Evolutionary conservation across 2,888 invertebrate genomes (phyloP), one percentile per base, ranked within the genome.

Genomic region (Watsonalla cultraria): DNA sequence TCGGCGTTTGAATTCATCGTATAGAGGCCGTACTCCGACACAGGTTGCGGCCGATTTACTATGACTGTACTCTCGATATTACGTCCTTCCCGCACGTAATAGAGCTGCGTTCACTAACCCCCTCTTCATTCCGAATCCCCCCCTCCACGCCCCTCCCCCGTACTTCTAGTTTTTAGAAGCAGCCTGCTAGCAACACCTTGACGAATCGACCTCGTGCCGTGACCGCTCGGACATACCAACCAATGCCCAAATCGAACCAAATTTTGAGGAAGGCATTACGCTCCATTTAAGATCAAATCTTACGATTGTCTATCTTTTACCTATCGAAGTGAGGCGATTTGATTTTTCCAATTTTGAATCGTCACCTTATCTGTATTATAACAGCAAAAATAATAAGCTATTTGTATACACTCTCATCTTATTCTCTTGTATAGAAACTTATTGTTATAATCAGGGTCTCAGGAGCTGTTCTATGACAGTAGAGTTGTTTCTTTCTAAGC

Each of bases 21-120:
- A 68, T 68, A 56, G 42, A 72, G 60, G 53, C 77, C 57, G 76
- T 76, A 75, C 71, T 57, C 54, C 62, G 67, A 70, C 65, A 67
- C 78, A 79, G 74, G 78, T 74, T 82, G 78, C 81, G 78, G 75
- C 74, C 78, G 82, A 84, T 85, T 85, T 82, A 83, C 84, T 84
- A 84, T 63, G 54, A 80, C 76, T 70, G 72, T 77, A 80, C 79
- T 79, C 79, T 78, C 69, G 76, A 72, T 80, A 74, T 81, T 82
- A 84, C 82, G 74, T 82, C 68, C 74, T 74, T 62, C 72, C 42
- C 74, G 75, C 79, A 81, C 84, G 82, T 84, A 82, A 81, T 78
- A 76, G 70, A 70, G 70, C 75, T 67, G 70, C 82, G 78, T 77
- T 78, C 82, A 77, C 74, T 78, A 66, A 74, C 74, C 70, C 74